phyloP scores from a whole-genome alignment of 2,797 vertebrate genomes.

The Urophycis tenuis region DNA sequence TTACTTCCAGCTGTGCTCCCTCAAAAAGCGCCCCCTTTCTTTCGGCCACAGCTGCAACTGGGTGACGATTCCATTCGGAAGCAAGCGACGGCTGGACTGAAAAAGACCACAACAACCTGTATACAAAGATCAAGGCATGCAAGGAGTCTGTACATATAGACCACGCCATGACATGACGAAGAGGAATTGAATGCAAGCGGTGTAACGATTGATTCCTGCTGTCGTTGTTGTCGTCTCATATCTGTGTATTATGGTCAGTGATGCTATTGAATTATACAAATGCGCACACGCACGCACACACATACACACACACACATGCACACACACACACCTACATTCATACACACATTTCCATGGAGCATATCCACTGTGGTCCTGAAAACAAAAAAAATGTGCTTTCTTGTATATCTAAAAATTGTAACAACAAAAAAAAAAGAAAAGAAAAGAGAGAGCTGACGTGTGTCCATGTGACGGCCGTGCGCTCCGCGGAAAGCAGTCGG shows the following conservation, averaged over 20 bases:
- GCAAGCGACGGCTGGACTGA: slow-evolving; percentile 42
- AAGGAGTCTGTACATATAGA: slow-evolving; percentile 67
- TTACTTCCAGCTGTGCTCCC: slow-evolving; percentile 23
- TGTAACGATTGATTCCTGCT: slow-evolving; percentile 67
- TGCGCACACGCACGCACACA: too few species aligned
- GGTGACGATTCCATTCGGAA: slow-evolving; percentile 33
- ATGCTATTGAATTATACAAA: slow-evolving; percentile 55
- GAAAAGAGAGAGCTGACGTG: background rate
- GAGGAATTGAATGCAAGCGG: slow-evolving; percentile 61
- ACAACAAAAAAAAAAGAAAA: slow-evolving; percentile 21
- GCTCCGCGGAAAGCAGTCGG: slow-evolving; percentile 11
- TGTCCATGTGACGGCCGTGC: background rate
- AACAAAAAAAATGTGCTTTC: slow-evolving; percentile 33
- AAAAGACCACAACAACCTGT: slow-evolving; percentile 41
- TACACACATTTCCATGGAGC: slow-evolving; percentile 26
- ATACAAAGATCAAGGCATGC: slow-evolving; percentile 65
- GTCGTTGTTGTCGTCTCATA: slow-evolving; percentile 65
- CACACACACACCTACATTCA: background rate
- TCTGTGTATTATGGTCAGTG: slow-evolving; percentile 56
- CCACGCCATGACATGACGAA: slow-evolving; percentile 60
- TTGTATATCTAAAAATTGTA: slow-evolving; percentile 67
- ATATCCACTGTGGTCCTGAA: slow-evolving; percentile 35
- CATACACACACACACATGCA: too few species aligned
- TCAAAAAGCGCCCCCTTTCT: background rate
- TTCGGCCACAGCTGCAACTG: slow-evolving; percentile 13